Conservation (phyloP, 1,140 invertebrate species). For the Diuraphis noxia region DNA sequence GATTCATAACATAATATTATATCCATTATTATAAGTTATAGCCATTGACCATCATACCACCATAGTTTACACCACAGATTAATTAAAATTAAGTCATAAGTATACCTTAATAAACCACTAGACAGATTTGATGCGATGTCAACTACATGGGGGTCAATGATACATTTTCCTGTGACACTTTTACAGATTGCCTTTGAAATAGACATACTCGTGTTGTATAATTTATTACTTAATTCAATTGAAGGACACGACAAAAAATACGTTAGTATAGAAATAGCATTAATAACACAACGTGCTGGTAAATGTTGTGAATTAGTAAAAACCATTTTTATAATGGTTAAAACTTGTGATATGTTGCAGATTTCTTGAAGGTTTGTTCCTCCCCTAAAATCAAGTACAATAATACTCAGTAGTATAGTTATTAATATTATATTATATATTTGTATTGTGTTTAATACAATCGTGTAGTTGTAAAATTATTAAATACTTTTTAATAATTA, state of each 20-base stretch:
- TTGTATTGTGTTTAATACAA: background rate
- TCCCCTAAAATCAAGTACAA: background rate
- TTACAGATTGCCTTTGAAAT: conserved; percentile 40
- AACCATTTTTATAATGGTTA: conserved; percentile 38
- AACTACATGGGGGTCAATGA: conserved; percentile 18
- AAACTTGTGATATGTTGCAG: conserved; percentile 35
- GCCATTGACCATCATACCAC: background rate
- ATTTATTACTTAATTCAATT: conserved; percentile 23
- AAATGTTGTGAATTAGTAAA: conserved; percentile 20
- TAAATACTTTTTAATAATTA: conserved; percentile 43
- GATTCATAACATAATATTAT: background rate
- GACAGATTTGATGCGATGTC: conserved; percentile 40
- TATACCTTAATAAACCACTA: conserved; percentile 41
- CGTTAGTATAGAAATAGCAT: conserved; percentile 18
- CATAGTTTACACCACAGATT: background rate
- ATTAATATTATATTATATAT: background rate
- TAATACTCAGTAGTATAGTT: background rate
- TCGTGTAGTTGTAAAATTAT: background rate
- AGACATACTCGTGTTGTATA: conserved; percentile 8
- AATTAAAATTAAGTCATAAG: background rate
- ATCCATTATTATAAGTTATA: no score
- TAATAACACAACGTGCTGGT: background rate
- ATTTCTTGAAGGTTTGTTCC: background rate
- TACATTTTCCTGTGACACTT: background rate
- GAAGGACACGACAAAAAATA: conserved; percentile 30